Conservation (phyloP, 2,797 vertebrate species). For the Gambusia yucatana region DNA sequence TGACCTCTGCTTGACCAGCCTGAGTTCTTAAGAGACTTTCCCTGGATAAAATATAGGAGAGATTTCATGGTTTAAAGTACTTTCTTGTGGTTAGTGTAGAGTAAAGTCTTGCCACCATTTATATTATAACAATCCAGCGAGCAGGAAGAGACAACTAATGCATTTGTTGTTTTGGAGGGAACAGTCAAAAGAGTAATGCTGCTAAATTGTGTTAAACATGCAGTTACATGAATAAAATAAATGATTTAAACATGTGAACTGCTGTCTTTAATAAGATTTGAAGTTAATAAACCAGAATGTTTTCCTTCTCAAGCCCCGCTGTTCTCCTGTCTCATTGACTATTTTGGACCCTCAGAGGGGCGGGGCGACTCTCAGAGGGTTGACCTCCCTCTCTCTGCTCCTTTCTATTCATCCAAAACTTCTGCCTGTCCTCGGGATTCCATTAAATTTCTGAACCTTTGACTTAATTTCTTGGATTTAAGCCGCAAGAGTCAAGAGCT, state of each 20-base stretch:
- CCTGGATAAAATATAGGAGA: constrained; percentile 9
- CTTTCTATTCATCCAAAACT: constrained; percentile 20
- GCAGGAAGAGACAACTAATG: background rate
- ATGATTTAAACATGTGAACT: background rate
- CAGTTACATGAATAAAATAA: background rate
- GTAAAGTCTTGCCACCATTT: background rate
- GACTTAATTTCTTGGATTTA: constrained; percentile 21
- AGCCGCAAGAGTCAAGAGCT: constrained; percentile 23
- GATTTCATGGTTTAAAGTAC: constrained; percentile 17
- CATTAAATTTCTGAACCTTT: constrained; percentile 28
- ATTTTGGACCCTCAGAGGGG: constrained; percentile 64
- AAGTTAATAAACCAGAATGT: constrained; percentile 4
- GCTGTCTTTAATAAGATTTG: constrained; percentile 13
- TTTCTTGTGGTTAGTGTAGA: background rate
- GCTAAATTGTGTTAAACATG: background rate
- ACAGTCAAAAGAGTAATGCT: too few species aligned
- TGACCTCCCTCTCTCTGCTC: constrained; percentile 30
- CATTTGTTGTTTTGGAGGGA: background rate
- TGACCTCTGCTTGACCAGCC: constrained; percentile 44
- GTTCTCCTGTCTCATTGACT: constrained; percentile 14
- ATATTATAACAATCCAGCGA: background rate
- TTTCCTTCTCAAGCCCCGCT: background rate
- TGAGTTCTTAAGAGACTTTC: constrained; percentile 12
- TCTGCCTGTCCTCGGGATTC: constrained; percentile 18
- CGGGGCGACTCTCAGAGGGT: constrained; percentile 50